A percentile compares a stretch with the other conserved stretches of the same genome.
Evolutionary conservation across 2,113 vertebrate species (phyloP).

Genomic region (human): GRCh38 chr4:180554001-180554500

Average conservation of each 20-base stretch:
- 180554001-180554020: neutral
- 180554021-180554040: neutral
- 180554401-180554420: neutral
- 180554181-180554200: constrained; percentile 10
- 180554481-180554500: neutral
- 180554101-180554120: neutral
- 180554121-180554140: constrained; percentile 13
- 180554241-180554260: neutral
- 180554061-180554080: neutral
- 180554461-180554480: neutral
- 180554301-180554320: neutral
- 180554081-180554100: neutral
- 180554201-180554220: neutral
- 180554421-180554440: neutral
- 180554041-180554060: neutral
- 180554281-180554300: constrained; percentile 25
- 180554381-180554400: neutral
- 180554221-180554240: neutral
- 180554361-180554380: neutral
- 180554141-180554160: neutral
- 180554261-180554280: neutral
- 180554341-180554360: neutral
- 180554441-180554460: neutral
- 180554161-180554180: neutral
- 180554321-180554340: neutral